Evolutionary conservation across 2,888 invertebrate species (phyloP), one percentile per base, ranked within the genome.

Genomic region (Buathra laborator): DNA sequence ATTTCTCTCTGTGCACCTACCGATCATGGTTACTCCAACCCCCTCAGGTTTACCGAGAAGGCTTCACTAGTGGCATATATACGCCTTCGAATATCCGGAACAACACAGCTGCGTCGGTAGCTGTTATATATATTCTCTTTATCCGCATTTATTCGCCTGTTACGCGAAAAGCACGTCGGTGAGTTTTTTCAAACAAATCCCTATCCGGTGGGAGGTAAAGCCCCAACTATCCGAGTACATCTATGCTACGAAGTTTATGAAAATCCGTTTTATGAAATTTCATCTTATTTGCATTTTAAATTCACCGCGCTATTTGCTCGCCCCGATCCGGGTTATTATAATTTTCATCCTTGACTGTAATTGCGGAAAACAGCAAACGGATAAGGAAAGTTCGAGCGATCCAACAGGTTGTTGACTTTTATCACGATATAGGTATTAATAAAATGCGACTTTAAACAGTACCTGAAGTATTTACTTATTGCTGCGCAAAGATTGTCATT

Each of bases 1-100:
- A 85, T 83, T 85, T 85, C 66, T 80, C 79, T 85, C 56, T 53
- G 66, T 71, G 9, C 29, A 62, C 53, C 76, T 37, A 46, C 64
- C 37, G 37, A 78, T 77, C 32, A 70, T 37, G 64, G 79, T 79
- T 53, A 56, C 44, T 37, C 19, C 37, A 5, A 56, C 59, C 10
- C 32, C 14, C 43, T 24, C 16, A 70, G 32, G 16, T n/a, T 70
- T 29, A 51, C 51, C 32, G n/a, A 37, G 32, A 9, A 24, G 19
- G 56, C 56, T 24, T 24, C 56, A 24, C 56, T 56, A 37, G 37
- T 37, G 56, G 24, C 19, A 19, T 24, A 9, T 56, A 19, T 12
- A 24, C 24, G 56, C 19, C 24, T 19, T 10, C 24, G 56, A 56
- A 56, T 24, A 56, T 56, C 9, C 56, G 56, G 24, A 10, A 10